Percentiles rank a stretch among this genome's conserved stretches.
These are phyloP conservation scores for Junonia oenone DNA, from an alignment of 2,888 invertebrate species.

Conservation along the genomic window DNA sequence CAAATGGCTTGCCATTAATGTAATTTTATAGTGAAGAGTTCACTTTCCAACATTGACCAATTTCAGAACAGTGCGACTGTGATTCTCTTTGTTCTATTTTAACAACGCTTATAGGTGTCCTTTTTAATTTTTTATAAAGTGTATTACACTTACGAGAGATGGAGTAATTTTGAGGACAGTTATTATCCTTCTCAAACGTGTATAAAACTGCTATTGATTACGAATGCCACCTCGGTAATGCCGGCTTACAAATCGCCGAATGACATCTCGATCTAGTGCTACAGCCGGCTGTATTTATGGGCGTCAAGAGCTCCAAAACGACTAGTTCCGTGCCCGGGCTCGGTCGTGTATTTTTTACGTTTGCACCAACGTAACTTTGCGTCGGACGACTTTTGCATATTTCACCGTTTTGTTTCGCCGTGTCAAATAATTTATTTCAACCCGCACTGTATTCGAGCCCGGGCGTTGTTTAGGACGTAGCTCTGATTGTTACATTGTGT, in stretches of 20 bases:
- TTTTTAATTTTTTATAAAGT: no score
- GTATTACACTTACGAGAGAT: no score
- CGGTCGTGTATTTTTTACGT: slow-evolving; percentile 35
- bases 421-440: slow-evolving; percentile 35
- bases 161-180: neutral
- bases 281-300: slow-evolving; percentile 36
- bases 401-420: slow-evolving; percentile 34
- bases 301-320: slow-evolving; percentile 35
- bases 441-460: slow-evolving; percentile 28
- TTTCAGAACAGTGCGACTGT: neutral
- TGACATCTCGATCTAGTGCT: slow-evolving; percentile 50
- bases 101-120: no score
- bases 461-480: slow-evolving; percentile 28
- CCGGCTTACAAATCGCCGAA: slow-evolving; percentile 38
- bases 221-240: slow-evolving; percentile 14
- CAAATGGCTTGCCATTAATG: no score
- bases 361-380: slow-evolving; percentile 35
- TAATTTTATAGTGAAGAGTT: no score
- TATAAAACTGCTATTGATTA: slow-evolving; percentile 10
- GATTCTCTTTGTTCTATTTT: no score
- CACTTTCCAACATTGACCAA: no score
- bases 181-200: neutral
- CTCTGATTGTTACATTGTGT: slow-evolving; percentile 25
- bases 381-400: slow-evolving; percentile 35
- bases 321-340: slow-evolving; percentile 29